Base-by-base conservation (phyloP, 2,888 invertebrate genomes). In the Rotaria magnacalcarata region DNA sequence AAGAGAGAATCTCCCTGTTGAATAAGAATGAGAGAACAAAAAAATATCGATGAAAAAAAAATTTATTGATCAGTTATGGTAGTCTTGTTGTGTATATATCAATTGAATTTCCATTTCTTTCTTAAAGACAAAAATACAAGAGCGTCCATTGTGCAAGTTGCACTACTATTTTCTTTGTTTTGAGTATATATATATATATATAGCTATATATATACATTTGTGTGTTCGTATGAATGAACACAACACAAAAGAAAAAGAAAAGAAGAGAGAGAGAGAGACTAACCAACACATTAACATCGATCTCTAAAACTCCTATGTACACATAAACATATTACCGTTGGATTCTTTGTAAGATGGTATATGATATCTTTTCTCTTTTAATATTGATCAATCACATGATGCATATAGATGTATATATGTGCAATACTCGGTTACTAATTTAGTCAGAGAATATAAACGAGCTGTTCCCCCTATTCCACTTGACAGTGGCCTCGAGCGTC, bases 401-500 rank as follows among this genome's bases (percentile, higher is more conserved):
- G 34, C 7, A 16, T 67, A 67, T 67, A 34, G 6, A 67, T 19
- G 19, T 67, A 19, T 67, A 34, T 34, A 34, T 67, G 67, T 67
- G 34, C 67, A 67, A 27, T 67, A 34, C 34, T 19, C 16, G 27
- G 14, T 19, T 67, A 67, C 67, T 67, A 67, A 67, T 67, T 67
- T 67, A 67, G 34, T 67, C 27, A 67, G 34, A 67, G 34, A 67
- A 34, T 11, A 34, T 67, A 67, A 67, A 67, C 67, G 34, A 67
- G 67, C 67, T 67, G 67, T 67, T 67, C 67, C 34, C 34, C 34
- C 67, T 67, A 67, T 67, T 67, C 67, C 67, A 67, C 67, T 67
- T 67, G 67, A 67, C 67, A 67, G 67, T 67, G 67, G 67, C 67
- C 67, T 67, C 67, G 67, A 67, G 67, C 67, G 34, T 67, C 34